Base-by-base conservation (phyloP, 2,797 vertebrate species). In the Thalassophryne amazonica region DNA sequence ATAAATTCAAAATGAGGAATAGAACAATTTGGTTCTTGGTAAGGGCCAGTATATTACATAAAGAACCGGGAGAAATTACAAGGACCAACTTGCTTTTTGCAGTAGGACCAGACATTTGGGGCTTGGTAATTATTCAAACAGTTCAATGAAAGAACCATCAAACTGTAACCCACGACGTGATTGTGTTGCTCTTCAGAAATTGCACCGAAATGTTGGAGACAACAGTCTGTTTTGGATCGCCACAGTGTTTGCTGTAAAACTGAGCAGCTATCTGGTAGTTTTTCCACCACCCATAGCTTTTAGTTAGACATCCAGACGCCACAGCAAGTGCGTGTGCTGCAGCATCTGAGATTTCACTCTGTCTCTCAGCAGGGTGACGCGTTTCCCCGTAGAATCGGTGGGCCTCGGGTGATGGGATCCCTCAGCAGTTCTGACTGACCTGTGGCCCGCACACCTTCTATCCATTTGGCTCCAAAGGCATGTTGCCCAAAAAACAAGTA, bases 281-380 rank as follows among this genome's bases (percentile, higher is more conserved):
- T 66, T 36, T 59, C 43, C 51, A 60, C 73, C 56, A 52, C 78
- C 77, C 56, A 37, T 65, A 40, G 74, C 55, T 68, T 68, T 60
- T 48, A 36, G 58, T 78, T 75, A 77, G 78, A 81, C 73, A 56
- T 47, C 3, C 34, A 78, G 69, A 69, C 51, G 49, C 63, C 60
- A 45, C 75, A 48, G 63, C 24, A 29, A 68, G 78, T 11, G 68
- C 50, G 60, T 67, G 80, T 84, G 86, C 76, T 41, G 27, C 56
- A 56, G 77, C 78, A 84, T 87, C 67, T 48, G 68, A 87, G 78
- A 69, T 69, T 85, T 66, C 76, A 87, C 75, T 87, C 77, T 67
- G 74, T 53, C 52, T 78, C 84, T 69, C 78, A 62, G 76, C 59
- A 45, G 73, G 78, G 50, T 23, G 61, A 73, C 48, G 60, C 2